A percentile compares a stretch with the other conserved stretches of the same genome.
These are phyloP conservation scores for Lamproptera curius DNA, from an alignment of 2,888 invertebrate genomes.

Conservation along the genomic window DNA sequence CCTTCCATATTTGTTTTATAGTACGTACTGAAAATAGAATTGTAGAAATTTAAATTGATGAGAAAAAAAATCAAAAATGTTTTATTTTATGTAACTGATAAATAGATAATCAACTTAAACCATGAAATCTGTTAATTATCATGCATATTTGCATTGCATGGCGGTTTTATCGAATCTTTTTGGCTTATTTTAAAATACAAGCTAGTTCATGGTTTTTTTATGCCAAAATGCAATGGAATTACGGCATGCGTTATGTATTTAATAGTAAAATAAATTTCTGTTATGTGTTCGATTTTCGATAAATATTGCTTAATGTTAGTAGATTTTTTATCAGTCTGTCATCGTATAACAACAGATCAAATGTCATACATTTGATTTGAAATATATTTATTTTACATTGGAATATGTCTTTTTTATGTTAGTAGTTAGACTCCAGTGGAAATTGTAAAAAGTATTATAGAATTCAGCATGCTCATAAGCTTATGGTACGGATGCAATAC, in stretches of 20 bases:
- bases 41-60: conserved; percentile 57
- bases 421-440: conserved; percentile 73
- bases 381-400: conserved; percentile 77
- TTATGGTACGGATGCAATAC: conserved; percentile 44
- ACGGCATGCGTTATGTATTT: conserved; percentile 54
- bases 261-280: conserved; percentile 68
- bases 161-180: no score
- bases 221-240: conserved; percentile 49
- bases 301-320: conserved; percentile 75
- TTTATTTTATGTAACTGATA: conserved; percentile 59
- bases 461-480: conserved; percentile 47
- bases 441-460: conserved; percentile 53
- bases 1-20: conserved; percentile 74
- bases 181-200: no score
- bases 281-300: conserved; percentile 73
- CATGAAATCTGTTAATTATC: conserved; percentile 59
- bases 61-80: conserved; percentile 57
- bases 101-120: conserved; percentile 63
- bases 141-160: conserved; percentile 55
- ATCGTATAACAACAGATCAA: conserved; percentile 69
- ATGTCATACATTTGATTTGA: conserved; percentile 78
- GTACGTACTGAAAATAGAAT: conserved; percentile 63
- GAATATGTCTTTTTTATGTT: conserved; percentile 74
- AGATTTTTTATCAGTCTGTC: conserved; percentile 76
- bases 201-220: conserved; percentile 26